phyloP scores from a whole-genome alignment of 2,797 vertebrate species.

The Eulemur rubriventer region DNA sequence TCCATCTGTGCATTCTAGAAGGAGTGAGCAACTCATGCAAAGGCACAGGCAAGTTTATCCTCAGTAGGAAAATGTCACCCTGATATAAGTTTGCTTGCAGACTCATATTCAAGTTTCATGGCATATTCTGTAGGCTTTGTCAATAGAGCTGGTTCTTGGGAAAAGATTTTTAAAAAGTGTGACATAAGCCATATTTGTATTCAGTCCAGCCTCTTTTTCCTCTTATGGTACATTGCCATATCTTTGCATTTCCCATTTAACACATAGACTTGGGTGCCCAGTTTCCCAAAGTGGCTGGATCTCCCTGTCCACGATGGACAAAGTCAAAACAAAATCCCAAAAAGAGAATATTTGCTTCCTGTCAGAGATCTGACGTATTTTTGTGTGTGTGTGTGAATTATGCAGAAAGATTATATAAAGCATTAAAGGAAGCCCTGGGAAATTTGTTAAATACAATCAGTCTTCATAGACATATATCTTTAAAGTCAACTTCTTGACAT shows the following conservation, averaged over 20 bases:
- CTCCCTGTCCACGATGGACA: background rate
- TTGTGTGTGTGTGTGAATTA: background rate
- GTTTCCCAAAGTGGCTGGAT: background rate
- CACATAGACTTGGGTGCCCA: background rate
- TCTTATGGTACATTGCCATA: background rate
- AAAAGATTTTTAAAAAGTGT: background rate
- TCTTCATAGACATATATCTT: background rate
- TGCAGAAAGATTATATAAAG: background rate
- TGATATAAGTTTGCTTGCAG: background rate
- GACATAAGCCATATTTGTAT: background rate
- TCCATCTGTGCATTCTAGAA: background rate
- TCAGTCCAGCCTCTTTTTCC: background rate
- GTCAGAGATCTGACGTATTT: background rate
- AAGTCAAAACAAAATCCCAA: constrained; percentile 38
- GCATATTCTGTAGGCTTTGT: background rate
- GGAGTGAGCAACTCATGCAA: background rate
- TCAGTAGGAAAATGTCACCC: background rate
- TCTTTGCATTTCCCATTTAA: constrained; percentile 9
- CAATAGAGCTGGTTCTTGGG: background rate
- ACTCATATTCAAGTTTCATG: background rate
- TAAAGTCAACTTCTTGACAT: background rate
- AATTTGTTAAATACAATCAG: constrained; percentile 32
- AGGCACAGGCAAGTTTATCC: background rate
- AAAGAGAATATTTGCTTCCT: constrained; percentile 8
- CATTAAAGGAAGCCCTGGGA: background rate